Conservation (phyloP, 1,140 invertebrate species). For the Caenorhabditis briggsae region DNA sequence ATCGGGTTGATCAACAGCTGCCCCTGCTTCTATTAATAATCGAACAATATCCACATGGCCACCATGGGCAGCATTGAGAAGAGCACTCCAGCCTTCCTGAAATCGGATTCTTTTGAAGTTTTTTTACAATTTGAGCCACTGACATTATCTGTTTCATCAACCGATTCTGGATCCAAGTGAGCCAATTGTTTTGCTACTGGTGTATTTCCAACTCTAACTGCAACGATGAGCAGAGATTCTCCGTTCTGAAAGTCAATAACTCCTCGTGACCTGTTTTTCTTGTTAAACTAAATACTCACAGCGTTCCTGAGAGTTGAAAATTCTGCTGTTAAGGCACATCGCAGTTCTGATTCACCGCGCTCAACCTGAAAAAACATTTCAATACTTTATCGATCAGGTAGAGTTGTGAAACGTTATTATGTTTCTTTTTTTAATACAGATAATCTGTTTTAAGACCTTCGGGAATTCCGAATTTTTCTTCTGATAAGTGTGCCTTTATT, state of each 20-base stretch:
- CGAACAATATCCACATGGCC: slow-evolving; percentile 87
- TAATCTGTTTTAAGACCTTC: too few species aligned
- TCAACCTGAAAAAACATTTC: slow-evolving; percentile 52
- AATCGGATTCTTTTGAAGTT: neutral
- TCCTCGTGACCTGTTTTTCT: neutral
- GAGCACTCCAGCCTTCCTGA: slow-evolving; percentile 91
- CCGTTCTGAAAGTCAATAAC: slow-evolving; percentile 64
- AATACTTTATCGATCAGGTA: neutral
- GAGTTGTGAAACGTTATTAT: too few species aligned
- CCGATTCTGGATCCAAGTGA: slow-evolving; percentile 68
- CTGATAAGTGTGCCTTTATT: too few species aligned
- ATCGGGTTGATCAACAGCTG: slow-evolving; percentile 90
- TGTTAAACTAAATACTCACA: slow-evolving; percentile 31
- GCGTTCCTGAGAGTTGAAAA: slow-evolving; percentile 54
- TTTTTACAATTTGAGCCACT: neutral
- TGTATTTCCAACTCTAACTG: slow-evolving; percentile 71
- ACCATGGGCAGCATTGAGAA: slow-evolving; percentile 90
- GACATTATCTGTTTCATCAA: slow-evolving; percentile 75
- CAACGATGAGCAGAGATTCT: slow-evolving; percentile 75
- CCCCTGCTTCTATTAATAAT: slow-evolving; percentile 88
- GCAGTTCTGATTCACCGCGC: slow-evolving; percentile 22
- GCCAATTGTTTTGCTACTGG: slow-evolving; percentile 64
- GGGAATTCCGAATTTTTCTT: too few species aligned
- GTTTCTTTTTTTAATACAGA: neutral
- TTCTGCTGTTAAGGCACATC: slow-evolving; percentile 25